Base-by-base conservation (phyloP, 2,888 invertebrate species). In the Drosophila falleni region DNA sequence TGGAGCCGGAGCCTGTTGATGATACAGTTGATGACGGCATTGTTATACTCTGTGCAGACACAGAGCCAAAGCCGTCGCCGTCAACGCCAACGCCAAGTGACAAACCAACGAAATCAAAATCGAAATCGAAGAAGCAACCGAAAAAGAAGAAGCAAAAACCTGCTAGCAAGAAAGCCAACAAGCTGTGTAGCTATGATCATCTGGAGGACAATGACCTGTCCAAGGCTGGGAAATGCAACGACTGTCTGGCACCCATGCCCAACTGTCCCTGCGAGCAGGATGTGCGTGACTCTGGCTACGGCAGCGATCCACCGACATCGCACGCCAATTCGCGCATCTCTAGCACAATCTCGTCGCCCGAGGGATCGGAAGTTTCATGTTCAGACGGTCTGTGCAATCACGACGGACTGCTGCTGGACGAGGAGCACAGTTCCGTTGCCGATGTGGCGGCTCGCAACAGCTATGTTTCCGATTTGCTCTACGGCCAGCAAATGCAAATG, bases 341-440 rank as follows among this genome's bases (percentile, higher is more conserved):
- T 23, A 97, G 97, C 79, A 94, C 96, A 69, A 95, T 96, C 80
- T 97, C 97, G 91, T 97, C 97, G 0, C 97, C 97, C 0, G 98
- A 97, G 90, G 97, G 97, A 33, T 97, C 97, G 0, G 98, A 97
- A 90, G 95, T 97, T 59, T 97, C 97, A 0, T 98, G 97, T 92
- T 97, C 96, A 0, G 98, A 98, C 90, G 96, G 96, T 44, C 96
- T 97, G 91, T 98, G 98, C 92, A 96, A 96, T 91, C 89, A 84
- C 53, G 89, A 89, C 82, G 96, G 96, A 16, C 81, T 74, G 42
- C 49, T 66, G 53, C 53, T 59, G 35, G 85, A 90, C 3, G 90
- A 90, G 50, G 87, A 80, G 26, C 73, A 59, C 80, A 89, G 44
- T 19, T 19, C 19, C 91, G 92, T 73, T 26, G 66, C 58, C 16